A percentile compares a stretch with the other conserved stretches of the same genome.
phyloP scores from a whole-genome alignment of 2,888 invertebrate genomes.

The Acleris holmiana region DNA sequence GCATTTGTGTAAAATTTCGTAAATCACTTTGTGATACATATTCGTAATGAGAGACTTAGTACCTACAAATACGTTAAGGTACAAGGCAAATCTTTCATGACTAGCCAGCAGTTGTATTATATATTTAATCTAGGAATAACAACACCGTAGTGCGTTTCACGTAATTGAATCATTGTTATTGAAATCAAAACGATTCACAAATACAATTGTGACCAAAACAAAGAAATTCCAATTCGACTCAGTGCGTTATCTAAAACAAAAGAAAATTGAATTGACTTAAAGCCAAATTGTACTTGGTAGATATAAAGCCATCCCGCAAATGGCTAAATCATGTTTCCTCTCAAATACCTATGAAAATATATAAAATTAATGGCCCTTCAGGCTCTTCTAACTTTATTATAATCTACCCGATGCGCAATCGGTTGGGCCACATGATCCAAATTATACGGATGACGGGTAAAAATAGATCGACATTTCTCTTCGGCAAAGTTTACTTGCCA shows the following conservation, averaged over 20 bases:
- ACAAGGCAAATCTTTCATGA: too few species aligned
- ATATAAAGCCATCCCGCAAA: constrained; percentile 40
- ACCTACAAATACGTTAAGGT: too few species aligned
- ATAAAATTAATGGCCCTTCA: constrained; percentile 66
- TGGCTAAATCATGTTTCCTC: constrained; percentile 50
- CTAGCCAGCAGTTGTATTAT: too few species aligned
- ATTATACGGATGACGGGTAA: constrained; percentile 68
- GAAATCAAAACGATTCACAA: not conserved
- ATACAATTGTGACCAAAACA: not conserved
- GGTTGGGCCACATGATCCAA: constrained; percentile 69
- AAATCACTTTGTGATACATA: too few species aligned
- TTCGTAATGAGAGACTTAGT: too few species aligned
- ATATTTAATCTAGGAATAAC: too few species aligned
- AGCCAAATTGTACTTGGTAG: not conserved
- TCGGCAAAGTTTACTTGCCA: constrained; percentile 45
- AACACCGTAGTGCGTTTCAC: too few species aligned
- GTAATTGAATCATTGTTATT: too few species aligned
- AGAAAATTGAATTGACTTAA: not conserved
- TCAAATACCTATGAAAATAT: constrained; percentile 55
- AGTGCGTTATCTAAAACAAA: not conserved
- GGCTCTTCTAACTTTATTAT: constrained; percentile 66
- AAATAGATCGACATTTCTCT: constrained; percentile 73
- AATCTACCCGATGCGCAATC: constrained; percentile 66
- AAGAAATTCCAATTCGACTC: not conserved
- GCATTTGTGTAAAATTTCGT: too few species aligned